Evolutionary conservation across 2,797 vertebrate genomes (phyloP).

Genomic region (Sebastes variabilis): DNA sequence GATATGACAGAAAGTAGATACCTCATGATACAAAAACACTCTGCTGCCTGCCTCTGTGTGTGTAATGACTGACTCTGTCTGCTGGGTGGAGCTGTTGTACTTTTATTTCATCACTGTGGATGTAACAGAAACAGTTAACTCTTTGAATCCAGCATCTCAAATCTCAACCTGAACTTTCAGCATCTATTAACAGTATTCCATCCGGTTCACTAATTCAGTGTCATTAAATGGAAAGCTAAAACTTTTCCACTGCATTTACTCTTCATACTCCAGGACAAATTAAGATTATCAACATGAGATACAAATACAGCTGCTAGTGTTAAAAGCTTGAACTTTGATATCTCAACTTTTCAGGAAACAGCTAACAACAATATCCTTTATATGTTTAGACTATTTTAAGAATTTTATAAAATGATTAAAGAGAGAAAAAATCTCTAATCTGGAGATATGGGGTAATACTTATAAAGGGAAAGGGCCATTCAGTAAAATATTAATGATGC

Average conservation of each 20-base stretch:
- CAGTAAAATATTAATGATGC: neutral
- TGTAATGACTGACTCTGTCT: neutral
- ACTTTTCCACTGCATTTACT: neutral
- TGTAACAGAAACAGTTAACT: neutral
- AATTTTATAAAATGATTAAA: neutral
- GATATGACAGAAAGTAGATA: neutral
- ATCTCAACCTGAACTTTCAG: neutral
- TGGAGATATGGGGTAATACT: too few relatives aligned
- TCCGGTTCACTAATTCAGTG: neutral
- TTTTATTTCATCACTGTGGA: neutral
- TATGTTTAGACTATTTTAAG: too few relatives aligned
- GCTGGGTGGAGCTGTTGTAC: neutral
- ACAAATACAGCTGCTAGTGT: too few relatives aligned
- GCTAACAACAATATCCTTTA: neutral
- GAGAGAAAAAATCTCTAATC: neutral
- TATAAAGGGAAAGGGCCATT: neutral
- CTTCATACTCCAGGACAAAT: neutral
- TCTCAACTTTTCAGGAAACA: neutral
- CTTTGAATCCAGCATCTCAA: neutral
- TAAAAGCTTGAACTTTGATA: too few relatives aligned
- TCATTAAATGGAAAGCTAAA: too few relatives aligned
- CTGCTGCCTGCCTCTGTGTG: neutral
- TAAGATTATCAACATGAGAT: neutral
- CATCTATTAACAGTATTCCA: neutral
- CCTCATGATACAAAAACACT: too few relatives aligned